Evolutionary conservation across 2,797 vertebrate species (phyloP).

Genomic region (Sebastolobus altivelis): DNA sequence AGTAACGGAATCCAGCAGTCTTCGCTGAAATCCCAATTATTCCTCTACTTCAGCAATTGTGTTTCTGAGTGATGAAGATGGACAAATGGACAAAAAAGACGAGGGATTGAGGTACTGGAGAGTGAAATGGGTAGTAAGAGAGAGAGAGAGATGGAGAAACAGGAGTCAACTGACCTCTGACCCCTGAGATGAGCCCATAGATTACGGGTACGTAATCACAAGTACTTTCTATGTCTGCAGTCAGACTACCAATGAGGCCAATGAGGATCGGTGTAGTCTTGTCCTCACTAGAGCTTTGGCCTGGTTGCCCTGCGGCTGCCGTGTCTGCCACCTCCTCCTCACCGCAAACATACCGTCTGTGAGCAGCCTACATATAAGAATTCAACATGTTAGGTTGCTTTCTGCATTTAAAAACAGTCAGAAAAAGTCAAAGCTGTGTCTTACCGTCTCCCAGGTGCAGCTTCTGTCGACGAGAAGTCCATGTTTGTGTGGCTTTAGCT

Average conservation of each 20-base stretch:
- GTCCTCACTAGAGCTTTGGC: conserved; percentile 11
- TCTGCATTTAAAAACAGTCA: background rate
- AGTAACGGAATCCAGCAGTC: conserved; percentile 1
- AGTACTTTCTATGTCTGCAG: conserved; percentile 41
- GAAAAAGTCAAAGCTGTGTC: conserved; percentile 10
- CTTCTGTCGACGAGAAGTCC: conserved; percentile 80
- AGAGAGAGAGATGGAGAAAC: conserved; percentile 52
- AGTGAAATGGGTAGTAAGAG: conserved; percentile 23
- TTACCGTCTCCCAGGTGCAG: conserved; percentile 83
- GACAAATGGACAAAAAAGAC: conserved; percentile 11
- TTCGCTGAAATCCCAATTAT: background rate
- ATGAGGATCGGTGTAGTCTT: conserved; percentile 37
- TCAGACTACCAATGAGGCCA: conserved; percentile 55
- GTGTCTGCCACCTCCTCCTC: conserved; percentile 9
- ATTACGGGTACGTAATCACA: conserved; percentile 57
- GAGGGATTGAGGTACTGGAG: background rate
- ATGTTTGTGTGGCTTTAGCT: conserved; percentile 78
- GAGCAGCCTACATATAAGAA: background rate
- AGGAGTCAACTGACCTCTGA: conserved; percentile 59
- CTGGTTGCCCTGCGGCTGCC: conserved; percentile 17
- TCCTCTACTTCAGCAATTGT: background rate
- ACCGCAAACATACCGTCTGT: background rate
- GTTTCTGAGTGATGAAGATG: background rate
- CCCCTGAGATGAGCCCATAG: conserved; percentile 61
- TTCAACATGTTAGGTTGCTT: background rate